These are phyloP conservation scores for Mythimna vitellina DNA, from an alignment of 2,888 invertebrate genomes.

Conservation along the genomic window DNA sequence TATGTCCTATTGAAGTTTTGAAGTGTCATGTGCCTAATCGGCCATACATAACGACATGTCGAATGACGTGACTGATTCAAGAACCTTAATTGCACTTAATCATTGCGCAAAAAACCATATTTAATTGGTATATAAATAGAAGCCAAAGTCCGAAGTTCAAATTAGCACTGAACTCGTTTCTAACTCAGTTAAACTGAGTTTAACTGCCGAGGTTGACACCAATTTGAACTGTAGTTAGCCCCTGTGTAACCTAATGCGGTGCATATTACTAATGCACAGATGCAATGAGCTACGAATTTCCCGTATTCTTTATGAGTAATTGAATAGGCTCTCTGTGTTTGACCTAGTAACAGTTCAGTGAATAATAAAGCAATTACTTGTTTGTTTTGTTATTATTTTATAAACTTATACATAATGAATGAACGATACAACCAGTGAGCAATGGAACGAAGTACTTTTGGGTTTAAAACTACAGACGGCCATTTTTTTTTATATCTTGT, in stretches of 20 bases:
- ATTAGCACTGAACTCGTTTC: conserved; percentile 25
- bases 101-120: not conserved
- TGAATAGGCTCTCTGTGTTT: conserved; percentile 20
- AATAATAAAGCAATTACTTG: conserved; percentile 29
- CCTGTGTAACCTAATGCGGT: conserved; percentile 11
- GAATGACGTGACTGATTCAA: not conserved
- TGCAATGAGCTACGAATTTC: conserved; percentile 20
- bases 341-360: conserved; percentile 19
- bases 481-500: no score
- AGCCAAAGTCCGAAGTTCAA: conserved; percentile 9
- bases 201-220: conserved; percentile 42
- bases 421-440: no score
- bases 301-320: conserved; percentile 48
- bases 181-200: conserved; percentile 38
- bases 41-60: not conserved
- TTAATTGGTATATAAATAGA: not conserved
- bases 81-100: not conserved
- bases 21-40: no score
- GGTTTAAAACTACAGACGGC: no score
- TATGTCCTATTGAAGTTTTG: no score
- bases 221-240: conserved; percentile 44
- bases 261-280: conserved; percentile 36
- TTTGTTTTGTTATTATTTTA: not conserved
- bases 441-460: no score
- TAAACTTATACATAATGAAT: no score